Base-by-base conservation (phyloP, 2,888 invertebrate genomes). In the Chironomus riparius region DNA sequence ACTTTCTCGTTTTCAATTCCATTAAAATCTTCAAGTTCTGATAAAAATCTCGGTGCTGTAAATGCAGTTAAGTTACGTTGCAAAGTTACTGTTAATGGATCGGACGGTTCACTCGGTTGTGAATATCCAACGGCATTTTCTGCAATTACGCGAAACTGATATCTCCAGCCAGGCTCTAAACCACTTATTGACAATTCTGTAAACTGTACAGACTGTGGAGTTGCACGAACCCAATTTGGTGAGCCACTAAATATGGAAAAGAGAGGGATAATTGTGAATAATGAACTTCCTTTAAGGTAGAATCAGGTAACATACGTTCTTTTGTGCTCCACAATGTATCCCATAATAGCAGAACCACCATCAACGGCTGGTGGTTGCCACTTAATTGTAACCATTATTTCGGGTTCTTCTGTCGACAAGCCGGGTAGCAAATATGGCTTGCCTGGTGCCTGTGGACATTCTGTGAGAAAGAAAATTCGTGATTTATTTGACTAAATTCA, bases 91-190 rank as follows among this genome's bases (percentile, higher is more conserved):
- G 92, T 91, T 71, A 97, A 88, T 1, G 94, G 89, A 81, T 95
- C 94, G 6, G 95, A 94, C 24, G 94, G 86, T 80, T 93, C 93
- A 81, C 97, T 94, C 75, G 92, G 90, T 78, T 91, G 90, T 1
- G 94, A 94, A 77, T 90, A 85, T 1, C 98, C 98, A 38, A 94
- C 91, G 48, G 92, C 90, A 85, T 98, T 98, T 82, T 96, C 90
- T 0, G 98, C 97, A 77, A 92, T 91, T 15, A 97, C 92, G 77
- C 98, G 89, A 86, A 97, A 97, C 85, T 92, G 93, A 83, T 95
- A 94, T 72, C 92, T 87, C 88, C 92, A 92, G 76, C 94, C 94
- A 0, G 94, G 93, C 81, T 93, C 92, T 50, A 95, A 86, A 21
- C 94, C 94, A 78, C 91, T 90, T 61, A 95, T 87, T 68, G 92